Conservation (phyloP, 2,797 vertebrate species). For the Phrynocephalus vlangalii region DNA sequence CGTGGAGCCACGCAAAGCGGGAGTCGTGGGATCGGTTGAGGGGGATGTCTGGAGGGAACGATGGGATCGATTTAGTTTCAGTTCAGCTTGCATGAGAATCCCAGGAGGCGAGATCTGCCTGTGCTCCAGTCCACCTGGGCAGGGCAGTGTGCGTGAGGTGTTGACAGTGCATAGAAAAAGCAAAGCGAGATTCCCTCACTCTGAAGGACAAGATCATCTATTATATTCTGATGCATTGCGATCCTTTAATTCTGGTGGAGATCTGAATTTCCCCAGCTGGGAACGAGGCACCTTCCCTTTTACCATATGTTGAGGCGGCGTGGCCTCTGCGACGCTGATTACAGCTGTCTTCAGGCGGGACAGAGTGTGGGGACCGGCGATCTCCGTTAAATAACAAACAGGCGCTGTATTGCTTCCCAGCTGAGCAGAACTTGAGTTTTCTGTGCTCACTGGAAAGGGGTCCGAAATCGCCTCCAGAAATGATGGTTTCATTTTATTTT, state of each 20-base stretch:
- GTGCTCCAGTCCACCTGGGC: not conserved
- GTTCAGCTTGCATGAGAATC: not conserved
- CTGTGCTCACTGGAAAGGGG: not conserved
- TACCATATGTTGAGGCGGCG: slow-evolving; percentile 13
- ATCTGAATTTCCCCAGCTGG: too few species aligned
- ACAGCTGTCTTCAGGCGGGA: too few species aligned
- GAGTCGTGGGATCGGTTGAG: too few species aligned
- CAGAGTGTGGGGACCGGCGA: not conserved
- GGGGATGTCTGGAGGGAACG: not conserved
- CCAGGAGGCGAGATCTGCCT: not conserved
- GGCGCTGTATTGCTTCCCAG: not conserved
- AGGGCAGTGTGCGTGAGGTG: not conserved
- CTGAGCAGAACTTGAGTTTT: not conserved
- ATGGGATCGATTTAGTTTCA: not conserved
- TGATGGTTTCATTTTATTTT: too few species aligned
- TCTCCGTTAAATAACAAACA: not conserved
- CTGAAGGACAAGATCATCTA: not conserved
- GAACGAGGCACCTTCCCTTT: not conserved
- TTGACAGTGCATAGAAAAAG: not conserved
- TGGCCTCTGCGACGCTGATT: not conserved
- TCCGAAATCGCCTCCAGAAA: not conserved
- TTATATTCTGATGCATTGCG: not conserved
- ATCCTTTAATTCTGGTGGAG: not conserved
- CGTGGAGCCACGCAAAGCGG: not conserved
- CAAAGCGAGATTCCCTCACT: too few species aligned